phyloP scores from a whole-genome alignment of 2,888 invertebrate species.

The Lepidochitona cinerea region DNA sequence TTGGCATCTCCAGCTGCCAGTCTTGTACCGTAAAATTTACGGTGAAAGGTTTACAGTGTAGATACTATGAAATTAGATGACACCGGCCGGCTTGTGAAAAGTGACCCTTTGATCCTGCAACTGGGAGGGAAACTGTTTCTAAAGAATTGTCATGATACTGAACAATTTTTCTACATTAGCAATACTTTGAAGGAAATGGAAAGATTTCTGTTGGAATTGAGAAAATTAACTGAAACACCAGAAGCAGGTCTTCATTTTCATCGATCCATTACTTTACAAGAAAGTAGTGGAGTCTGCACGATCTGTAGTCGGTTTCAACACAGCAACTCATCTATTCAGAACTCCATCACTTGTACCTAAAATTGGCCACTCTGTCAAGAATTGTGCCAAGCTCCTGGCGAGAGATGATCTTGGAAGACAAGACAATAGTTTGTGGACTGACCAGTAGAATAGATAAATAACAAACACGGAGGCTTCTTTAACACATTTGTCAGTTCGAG shows the following conservation, averaged over 20 bases:
- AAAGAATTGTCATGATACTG: no score
- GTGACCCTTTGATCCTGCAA: not conserved
- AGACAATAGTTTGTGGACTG: no score
- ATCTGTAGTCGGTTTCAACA: not conserved
- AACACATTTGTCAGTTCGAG: no score
- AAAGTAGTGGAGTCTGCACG: not conserved
- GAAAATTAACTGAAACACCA: not conserved
- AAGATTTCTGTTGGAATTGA: no score
- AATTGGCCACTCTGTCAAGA: constrained; percentile 1
- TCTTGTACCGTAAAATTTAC: no score
- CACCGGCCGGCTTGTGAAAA: not conserved
- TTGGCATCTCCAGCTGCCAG: no score
- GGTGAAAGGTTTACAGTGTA: no score
- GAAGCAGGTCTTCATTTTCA: not conserved
- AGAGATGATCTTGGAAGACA: no score
- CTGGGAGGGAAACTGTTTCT: not conserved
- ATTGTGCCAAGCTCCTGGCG: not conserved
- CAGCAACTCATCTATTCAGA: not conserved
- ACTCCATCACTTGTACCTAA: not conserved
- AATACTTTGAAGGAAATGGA: no score
- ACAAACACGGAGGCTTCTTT: no score
- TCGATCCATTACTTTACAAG: not conserved
- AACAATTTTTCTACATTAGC: no score
- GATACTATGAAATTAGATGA: not conserved
- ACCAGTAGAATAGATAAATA: no score